Evolutionary conservation across 2,888 invertebrate genomes (phyloP), one percentile per base, ranked within the genome.

Genomic region (Drosophila setosimentum): DNA sequence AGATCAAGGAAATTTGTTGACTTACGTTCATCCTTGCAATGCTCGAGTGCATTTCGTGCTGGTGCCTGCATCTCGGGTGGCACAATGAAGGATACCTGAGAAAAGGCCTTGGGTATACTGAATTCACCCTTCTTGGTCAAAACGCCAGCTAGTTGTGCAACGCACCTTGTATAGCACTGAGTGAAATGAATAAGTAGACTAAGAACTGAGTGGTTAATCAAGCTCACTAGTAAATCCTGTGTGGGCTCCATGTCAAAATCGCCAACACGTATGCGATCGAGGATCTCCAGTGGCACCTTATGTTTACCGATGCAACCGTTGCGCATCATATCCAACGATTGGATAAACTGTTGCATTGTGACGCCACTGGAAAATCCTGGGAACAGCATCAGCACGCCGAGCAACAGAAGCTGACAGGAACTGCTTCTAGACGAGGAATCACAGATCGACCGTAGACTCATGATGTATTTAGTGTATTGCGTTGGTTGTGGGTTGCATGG

Each of bases 271-370:
- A 93, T 66, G 32, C 79, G 79, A 68, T 93, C 91, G 35, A 92
- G 66, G 30, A 73, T 59, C 7, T 92, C 92, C 18, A 69, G 11
- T 0, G 89, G 63, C 6, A 92, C 69, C 80, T 93, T 92, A 49
- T 90, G 91, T 55, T 93, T 93, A 24, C 86, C 89, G 16, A 83
- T 70, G 76, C 93, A 93, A 21, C 92, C 91, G 32, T 88, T 91
- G 37, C 93, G 91, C 90, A 93, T 91, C 91, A 92, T 92, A 55
- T 92, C 91, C 78, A 93, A 74, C 4, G 92, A 92, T 35, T 88
- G 80, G 2, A 90, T 76, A 48, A 93, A 92, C 72, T 93, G 93
- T 78, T 93, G 91, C 91, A 91, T 92, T 24, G 66, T 83, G 18
- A 85, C 78, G 8, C 50, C 58, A 8, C 7, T 16, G 21, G 68